phyloP scores from a whole-genome alignment of 2,797 vertebrate genomes.

The Calcarius lapponicus region DNA sequence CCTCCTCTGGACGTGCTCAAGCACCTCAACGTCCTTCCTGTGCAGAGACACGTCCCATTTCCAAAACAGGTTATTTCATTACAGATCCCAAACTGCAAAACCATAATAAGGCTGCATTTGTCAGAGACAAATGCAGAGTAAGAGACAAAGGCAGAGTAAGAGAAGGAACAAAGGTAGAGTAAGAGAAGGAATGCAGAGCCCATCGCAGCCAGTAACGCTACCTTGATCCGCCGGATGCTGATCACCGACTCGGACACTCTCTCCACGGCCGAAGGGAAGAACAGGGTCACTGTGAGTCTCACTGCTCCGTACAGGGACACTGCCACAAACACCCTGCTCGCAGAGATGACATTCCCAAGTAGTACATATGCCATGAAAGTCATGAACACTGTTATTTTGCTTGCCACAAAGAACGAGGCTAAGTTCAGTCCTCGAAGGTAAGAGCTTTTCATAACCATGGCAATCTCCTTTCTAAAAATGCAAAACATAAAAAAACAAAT shows the following conservation, averaged over 20 bases:
- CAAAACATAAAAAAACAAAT: not conserved
- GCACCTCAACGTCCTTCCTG: not conserved
- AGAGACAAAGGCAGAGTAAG: not conserved
- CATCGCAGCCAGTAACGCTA: slow-evolving; percentile 24
- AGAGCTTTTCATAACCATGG: slow-evolving; percentile 90
- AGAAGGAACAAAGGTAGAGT: not conserved
- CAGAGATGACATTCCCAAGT: slow-evolving; percentile 84
- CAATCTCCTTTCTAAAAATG: slow-evolving; percentile 88
- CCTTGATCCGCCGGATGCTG: slow-evolving; percentile 92
- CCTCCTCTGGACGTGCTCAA: not conserved
- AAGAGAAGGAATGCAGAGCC: not conserved
- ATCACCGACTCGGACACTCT: slow-evolving; percentile 86
- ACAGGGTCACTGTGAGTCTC: slow-evolving; percentile 90
- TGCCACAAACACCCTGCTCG: slow-evolving; percentile 89
- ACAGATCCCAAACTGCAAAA: not conserved
- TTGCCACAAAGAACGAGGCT: slow-evolving; percentile 91
- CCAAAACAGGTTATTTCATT: not conserved
- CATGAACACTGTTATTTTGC: slow-evolving; percentile 92
- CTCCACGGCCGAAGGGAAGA: slow-evolving; percentile 92
- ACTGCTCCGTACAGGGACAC: slow-evolving; percentile 89
- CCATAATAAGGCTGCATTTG: not conserved
- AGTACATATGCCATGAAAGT: slow-evolving; percentile 89
- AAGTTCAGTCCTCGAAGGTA: slow-evolving; percentile 94
- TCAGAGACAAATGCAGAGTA: not conserved
- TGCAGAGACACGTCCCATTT: fast-evolving